A percentile compares a stretch with the other conserved stretches of the same genome.
Evolutionary conservation across 2,888 invertebrate species (phyloP).

Genomic region (Lochmaea crataegi): DNA sequence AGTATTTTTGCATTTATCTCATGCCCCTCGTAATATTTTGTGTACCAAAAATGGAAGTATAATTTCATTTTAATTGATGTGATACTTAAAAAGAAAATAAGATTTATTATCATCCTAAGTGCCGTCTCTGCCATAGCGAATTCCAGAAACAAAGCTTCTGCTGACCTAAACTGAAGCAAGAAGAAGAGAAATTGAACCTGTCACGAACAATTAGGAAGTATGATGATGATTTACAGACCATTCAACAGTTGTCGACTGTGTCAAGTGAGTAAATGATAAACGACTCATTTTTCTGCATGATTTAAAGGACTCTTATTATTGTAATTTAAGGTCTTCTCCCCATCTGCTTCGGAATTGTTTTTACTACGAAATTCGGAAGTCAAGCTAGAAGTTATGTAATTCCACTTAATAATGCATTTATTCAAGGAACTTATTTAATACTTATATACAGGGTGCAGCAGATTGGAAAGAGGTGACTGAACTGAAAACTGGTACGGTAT

Average conservation of each 20-base stretch:
- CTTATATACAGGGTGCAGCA: too few relatives aligned
- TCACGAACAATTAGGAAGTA: constrained; percentile 37
- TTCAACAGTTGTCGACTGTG: constrained; percentile 33
- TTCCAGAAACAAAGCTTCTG: constrained; percentile 10
- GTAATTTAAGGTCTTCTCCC: constrained; percentile 26
- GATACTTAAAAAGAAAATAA: background rate
- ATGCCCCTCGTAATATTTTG: background rate
- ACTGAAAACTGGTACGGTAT: too few relatives aligned
- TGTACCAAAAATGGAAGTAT: background rate
- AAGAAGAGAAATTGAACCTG: constrained; percentile 37
- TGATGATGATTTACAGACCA: constrained; percentile 36
- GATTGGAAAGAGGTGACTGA: too few relatives aligned
- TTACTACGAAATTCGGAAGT: background rate
- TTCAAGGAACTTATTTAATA: too few relatives aligned
- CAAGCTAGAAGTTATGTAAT: background rate
- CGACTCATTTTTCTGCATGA: constrained; percentile 31
- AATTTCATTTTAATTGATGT: background rate
- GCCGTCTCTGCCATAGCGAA: background rate
- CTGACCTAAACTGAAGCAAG: constrained; percentile 20
- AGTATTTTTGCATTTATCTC: too few relatives aligned
- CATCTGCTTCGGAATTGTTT: constrained; percentile 18
- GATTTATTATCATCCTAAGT: background rate
- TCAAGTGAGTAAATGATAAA: constrained; percentile 32
- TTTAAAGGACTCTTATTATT: constrained; percentile 29
- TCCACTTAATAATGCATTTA: too few relatives aligned